phyloP scores from a whole-genome alignment of 2,113 vertebrate genomes.

The Callospermophilus lateralis region DNA sequence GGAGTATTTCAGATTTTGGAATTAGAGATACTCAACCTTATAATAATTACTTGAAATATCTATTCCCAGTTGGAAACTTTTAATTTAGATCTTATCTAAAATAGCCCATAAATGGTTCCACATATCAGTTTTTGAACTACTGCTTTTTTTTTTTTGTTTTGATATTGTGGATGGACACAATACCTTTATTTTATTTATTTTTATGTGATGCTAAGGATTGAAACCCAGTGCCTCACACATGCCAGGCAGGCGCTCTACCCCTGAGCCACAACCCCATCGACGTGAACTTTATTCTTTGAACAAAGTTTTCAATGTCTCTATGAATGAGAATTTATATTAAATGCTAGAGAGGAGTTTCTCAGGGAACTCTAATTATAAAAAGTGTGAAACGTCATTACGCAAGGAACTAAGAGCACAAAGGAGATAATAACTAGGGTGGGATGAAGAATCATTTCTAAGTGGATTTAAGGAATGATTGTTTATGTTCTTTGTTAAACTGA shows the following conservation, averaged over 20 bases:
- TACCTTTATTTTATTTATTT: no score
- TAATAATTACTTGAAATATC: background rate
- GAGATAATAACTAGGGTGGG: background rate
- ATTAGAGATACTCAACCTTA: background rate
- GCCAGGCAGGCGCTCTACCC: no score
- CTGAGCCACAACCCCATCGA: no score
- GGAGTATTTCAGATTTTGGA: background rate
- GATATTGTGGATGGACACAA: no score
- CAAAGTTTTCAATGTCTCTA: background rate
- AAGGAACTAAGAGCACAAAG: background rate
- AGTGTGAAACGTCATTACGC: background rate
- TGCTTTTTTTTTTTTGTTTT: no score
- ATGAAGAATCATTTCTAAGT: background rate
- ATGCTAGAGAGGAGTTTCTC: conserved; percentile 46
- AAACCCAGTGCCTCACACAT: no score
- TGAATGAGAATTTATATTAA: conserved; percentile 21
- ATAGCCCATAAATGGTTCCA: background rate
- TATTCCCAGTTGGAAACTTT: background rate
- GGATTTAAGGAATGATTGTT: background rate
- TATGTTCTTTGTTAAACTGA: background rate
- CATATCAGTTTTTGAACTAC: background rate
- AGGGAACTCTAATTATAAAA: conserved; percentile 11
- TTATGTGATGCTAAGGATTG: no score
- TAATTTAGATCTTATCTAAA: background rate
- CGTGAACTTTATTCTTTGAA: background rate